Conservation (phyloP, 30 jellyfish, hydroid and myxozoan genomes). For the Clytia hemisphaerica region DNA sequence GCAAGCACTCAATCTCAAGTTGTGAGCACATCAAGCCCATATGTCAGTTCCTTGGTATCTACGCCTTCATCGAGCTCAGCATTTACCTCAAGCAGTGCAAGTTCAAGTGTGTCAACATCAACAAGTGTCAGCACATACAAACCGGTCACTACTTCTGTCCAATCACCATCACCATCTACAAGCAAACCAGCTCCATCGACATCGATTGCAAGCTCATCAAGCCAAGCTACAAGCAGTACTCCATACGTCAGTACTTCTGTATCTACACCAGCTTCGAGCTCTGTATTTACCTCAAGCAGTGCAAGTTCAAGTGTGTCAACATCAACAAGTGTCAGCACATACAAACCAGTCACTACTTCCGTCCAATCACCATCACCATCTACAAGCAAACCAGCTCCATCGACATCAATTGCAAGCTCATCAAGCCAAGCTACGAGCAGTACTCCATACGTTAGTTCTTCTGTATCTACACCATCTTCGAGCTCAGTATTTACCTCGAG, state of each 20-base stretch:
- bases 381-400: too few relatives aligned
- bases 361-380: background rate
- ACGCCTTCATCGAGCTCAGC: too few relatives aligned
- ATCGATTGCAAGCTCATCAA: background rate
- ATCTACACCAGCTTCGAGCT: slow-evolving; percentile 5
- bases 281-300: background rate
- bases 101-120: too few relatives aligned
- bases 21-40: too few relatives aligned
- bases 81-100: too few relatives aligned
- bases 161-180: background rate
- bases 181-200: background rate
- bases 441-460: slow-evolving; percentile 8
- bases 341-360: background rate
- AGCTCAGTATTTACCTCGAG: background rate
- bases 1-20: too few relatives aligned
- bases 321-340: background rate
- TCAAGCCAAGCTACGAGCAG: background rate
- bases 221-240: too few relatives aligned
- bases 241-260: background rate
- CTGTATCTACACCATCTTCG: slow-evolving; percentile 2
- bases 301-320: background rate
- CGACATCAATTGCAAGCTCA: slow-evolving; percentile 5
- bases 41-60: too few relatives aligned
- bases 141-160: slow-evolving; percentile 4
- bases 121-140: too few relatives aligned